A percentile compares a stretch with the other conserved stretches of the same genome.
Evolutionary conservation across 1,140 invertebrate genomes (phyloP).

Genomic region (Rhagoletis pomonella): DNA sequence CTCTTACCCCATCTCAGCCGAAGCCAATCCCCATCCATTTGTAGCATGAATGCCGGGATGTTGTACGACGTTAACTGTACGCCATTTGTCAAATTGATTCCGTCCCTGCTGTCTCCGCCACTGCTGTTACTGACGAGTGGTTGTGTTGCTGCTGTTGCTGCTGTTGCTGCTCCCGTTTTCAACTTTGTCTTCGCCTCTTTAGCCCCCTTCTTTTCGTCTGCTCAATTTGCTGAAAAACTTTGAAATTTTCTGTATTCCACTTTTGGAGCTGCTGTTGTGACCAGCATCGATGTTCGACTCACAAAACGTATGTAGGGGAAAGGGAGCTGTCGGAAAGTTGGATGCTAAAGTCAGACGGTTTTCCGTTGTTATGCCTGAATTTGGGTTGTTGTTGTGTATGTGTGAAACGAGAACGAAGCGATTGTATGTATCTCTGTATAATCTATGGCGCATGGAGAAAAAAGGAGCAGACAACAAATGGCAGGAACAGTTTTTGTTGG

Average conservation of each 20-base stretch:
- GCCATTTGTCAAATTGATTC: conserved; percentile 50
- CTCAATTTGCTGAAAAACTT: conserved; percentile 17
- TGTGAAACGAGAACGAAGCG: conserved; percentile 23
- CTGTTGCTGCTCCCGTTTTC: conserved; percentile 30
- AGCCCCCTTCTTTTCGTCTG: neutral
- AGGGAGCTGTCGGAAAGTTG: conserved; percentile 2
- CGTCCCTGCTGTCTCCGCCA: conserved; percentile 4
- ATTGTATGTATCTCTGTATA: neutral
- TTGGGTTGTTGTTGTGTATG: conserved; percentile 44
- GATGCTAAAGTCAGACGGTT: neutral
- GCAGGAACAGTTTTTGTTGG: neutral
- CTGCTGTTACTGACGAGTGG: neutral
- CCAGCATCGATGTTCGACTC: neutral
- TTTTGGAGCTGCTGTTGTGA: neutral
- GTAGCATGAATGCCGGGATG: conserved; percentile 20
- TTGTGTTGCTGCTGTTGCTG: neutral
- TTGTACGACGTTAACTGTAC: conserved; percentile 41
- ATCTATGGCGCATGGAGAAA: neutral
- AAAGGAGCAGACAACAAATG: neutral
- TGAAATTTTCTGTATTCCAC: conserved; percentile 12
- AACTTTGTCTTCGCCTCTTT: neutral
- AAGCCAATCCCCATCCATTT: conserved; percentile 20
- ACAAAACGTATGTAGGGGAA: neutral
- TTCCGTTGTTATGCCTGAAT: conserved; percentile 33
- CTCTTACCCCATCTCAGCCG: neutral